Conservation (phyloP, 2,797 vertebrate species). For the Sebastiscus tertius region DNA sequence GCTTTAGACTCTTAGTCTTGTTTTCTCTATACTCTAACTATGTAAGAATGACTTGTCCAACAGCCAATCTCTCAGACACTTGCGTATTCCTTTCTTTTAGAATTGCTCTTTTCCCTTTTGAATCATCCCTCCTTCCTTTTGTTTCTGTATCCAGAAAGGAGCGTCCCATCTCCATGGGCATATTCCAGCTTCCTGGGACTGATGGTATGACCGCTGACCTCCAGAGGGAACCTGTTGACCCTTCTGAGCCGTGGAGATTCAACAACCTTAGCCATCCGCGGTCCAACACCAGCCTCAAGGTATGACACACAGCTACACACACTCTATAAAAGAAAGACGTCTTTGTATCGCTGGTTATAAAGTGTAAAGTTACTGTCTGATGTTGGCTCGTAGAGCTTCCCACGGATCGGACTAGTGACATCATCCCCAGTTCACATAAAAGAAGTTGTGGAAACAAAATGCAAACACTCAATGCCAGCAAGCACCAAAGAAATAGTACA, state of each 20-base stretch:
- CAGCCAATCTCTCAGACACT: background rate
- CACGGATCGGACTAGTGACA: slow-evolving; percentile 61
- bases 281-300: slow-evolving; percentile 95
- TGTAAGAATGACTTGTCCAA: background rate
- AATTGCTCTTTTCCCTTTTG: background rate
- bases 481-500: slow-evolving; percentile 43
- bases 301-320: slow-evolving; percentile 48
- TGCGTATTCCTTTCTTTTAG: background rate
- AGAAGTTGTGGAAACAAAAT: slow-evolving; percentile 42
- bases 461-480: slow-evolving; percentile 23
- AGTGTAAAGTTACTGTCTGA: slow-evolving; percentile 14
- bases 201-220: slow-evolving; percentile 89
- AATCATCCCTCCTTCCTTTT: background rate
- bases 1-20: background rate
- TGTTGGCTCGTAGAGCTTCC: slow-evolving; percentile 43
- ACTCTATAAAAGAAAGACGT: background rate
- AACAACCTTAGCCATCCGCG: slow-evolving; percentile 90
- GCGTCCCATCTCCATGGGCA: slow-evolving; percentile 92
- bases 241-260: slow-evolving; percentile 92
- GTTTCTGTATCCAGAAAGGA: slow-evolving; percentile 88
- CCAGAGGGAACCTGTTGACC: slow-evolving; percentile 85
- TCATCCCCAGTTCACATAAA: slow-evolving; percentile 41
- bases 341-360: background rate
- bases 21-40: background rate
- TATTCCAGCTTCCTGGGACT: slow-evolving; percentile 89